Conservation (phyloP, 2,888 invertebrate species). For the Ariolimax columbianus region DNA sequence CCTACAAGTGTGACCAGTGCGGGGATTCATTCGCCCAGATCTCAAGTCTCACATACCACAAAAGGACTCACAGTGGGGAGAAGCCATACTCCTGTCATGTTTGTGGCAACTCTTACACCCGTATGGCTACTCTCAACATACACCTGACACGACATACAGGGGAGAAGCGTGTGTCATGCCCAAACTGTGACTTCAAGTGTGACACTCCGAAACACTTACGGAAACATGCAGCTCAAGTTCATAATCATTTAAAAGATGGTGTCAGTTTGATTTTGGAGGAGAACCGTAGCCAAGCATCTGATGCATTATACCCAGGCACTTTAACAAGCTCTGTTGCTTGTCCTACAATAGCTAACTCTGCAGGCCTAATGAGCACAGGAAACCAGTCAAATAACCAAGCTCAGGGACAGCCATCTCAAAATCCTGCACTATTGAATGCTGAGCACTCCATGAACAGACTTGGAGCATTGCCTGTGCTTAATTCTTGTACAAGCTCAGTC, state of each 20-base stretch:
- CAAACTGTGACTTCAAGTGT: slow-evolving; percentile 42
- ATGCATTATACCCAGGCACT: background rate
- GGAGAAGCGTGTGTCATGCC: slow-evolving; percentile 35
- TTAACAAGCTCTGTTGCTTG: background rate
- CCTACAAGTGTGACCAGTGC: slow-evolving; percentile 45
- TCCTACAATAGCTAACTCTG: background rate
- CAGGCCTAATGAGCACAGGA: background rate
- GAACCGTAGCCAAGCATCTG: background rate
- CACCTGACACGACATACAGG: slow-evolving; percentile 44
- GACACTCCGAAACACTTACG: slow-evolving; percentile 41
- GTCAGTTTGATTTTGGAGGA: slow-evolving; percentile 11
- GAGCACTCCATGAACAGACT: background rate
- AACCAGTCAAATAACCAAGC: background rate
- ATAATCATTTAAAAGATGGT: background rate
- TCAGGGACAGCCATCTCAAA: background rate
- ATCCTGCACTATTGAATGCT: background rate
- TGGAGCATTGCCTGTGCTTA: background rate
- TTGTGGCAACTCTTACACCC: slow-evolving; percentile 44
- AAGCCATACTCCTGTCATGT: slow-evolving; percentile 44
- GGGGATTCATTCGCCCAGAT: slow-evolving; percentile 45
- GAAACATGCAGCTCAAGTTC: slow-evolving; percentile 35
- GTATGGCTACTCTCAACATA: slow-evolving; percentile 42
- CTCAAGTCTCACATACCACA: slow-evolving; percentile 48
- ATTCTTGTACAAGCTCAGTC: background rate
- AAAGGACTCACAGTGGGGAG: slow-evolving; percentile 39